Evolutionary conservation across 2,888 invertebrate genomes (phyloP), one percentile per base, ranked within the genome.

Genomic region (Ophion ellenae): DNA sequence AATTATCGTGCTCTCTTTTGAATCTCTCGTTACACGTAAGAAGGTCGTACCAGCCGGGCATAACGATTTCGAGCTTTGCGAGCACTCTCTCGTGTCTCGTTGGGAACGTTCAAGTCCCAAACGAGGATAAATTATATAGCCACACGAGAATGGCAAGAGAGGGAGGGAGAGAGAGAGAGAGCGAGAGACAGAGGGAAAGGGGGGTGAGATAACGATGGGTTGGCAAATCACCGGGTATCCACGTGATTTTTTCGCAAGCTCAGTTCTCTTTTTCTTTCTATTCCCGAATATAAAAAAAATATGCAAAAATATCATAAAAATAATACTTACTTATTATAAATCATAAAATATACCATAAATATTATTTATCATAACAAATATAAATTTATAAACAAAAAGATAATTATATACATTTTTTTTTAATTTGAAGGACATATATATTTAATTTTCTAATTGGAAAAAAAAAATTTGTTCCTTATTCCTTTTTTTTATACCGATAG

Each of bases 11-110:
- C 47, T 47, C 47, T n/a, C 61, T 20, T 61, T 20, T 61, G n/a
- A 61, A 61, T 61, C 61, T 61, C 9, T 10, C 11, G 40, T 47
- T 47, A 47, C 47, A 47, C 47, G 47, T 47, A 47, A 75, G 47
- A 69, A 75, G 75, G 59, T 80, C 80, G 84, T 71, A 80, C 80
- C 84, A 76, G 67, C 64, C 75, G 67, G 74, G 63, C 28, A 75
- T 71, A 61, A 47, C 61, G 28, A 61, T 81, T 81, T 61, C 67
- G 74, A 74, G 74, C 64, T 64, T 64, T 47, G 47, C 47, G 32
- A 32, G n/a, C 47, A 59, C 71, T 64, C 3, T 79, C 6, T 71
- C 61, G 66, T 40, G 66, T 59, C 64, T 61, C 73, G 59, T 61
- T 67, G 73, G 66, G 59, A n/a, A n/a, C 32, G 64, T 64, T 74